Evolutionary conservation across 2,888 invertebrate species (phyloP), one percentile per base, ranked within the genome.

Genomic region (Hydrotaea cyrtoneurina): DNA sequence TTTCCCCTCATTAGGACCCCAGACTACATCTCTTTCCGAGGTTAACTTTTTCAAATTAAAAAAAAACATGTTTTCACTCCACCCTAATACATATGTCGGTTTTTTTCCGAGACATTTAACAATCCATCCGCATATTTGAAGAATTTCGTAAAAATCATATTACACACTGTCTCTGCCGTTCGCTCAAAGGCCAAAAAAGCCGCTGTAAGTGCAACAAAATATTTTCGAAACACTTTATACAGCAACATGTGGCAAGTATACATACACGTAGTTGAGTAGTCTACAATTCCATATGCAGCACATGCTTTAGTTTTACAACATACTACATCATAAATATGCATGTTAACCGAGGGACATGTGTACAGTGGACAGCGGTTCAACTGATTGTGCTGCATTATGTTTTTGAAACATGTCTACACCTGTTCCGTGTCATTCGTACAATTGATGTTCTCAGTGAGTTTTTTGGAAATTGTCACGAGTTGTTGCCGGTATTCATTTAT

Each of bases 211-310:
- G 31, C 26, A 53, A 36, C 62, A 66, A 84, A 79, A 73, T 85
- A 74, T 85, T 85, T 81, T 64, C 78, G 81, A 77, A 85, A 82
- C 78, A 85, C 79, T 78, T 83, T 59, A 26, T 11, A 10, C 39
- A 8, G 39, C 39, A 59, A n/a, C 64, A 73, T 50, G 23, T 23
- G 43, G 36, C 72, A 59, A 39, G n/a, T 53, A 31, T 75, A 69
- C 62, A n/a, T 43, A 50, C 15, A 50, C 31, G 36, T n/a, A 53
- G 50, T 10, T 64, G 13, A n/a, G 66, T 39, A 72, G 62, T 72
- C 62, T 76, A 55, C 55, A 53, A 72, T 66, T 83, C 71, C 73
- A 83, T 66, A 83, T 83, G 80, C 83, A 78, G 80, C 80, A 83
- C 80, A 78, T 64, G 83, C 55, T 73, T 80, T 36, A 36, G 31